Conservation (phyloP, 1,140 invertebrate genomes). For the Wiebesia pumilae region DNA sequence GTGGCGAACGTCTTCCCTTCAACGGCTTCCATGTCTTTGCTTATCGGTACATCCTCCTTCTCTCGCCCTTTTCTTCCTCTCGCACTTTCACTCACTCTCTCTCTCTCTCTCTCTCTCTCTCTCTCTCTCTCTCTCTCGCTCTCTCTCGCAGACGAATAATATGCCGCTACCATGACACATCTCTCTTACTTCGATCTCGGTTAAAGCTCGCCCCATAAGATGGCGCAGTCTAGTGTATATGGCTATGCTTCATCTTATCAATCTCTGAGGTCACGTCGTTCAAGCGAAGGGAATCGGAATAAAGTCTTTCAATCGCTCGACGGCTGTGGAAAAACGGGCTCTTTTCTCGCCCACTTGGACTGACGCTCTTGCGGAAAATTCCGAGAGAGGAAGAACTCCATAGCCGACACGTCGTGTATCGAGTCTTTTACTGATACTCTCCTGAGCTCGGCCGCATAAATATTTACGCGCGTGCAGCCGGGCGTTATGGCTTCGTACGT, state of each 20-base stretch:
- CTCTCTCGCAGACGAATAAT: not conserved
- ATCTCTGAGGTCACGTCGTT: not conserved
- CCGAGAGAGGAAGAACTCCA: not conserved
- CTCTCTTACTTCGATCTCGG: not conserved
- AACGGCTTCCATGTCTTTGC: not conserved
- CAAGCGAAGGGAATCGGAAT: slow-evolving; percentile 21
- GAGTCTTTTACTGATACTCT: slow-evolving; percentile 9
- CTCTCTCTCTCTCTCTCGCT: not conserved
- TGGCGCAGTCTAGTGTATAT: not conserved
- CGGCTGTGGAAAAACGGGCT: slow-evolving; percentile 18
- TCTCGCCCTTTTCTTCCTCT: not conserved
- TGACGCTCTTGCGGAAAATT: slow-evolving; percentile 40
- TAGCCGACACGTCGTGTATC: slow-evolving; percentile 6
- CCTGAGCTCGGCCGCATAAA: slow-evolving; percentile 53
- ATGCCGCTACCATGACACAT: not conserved
- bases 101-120: not conserved
- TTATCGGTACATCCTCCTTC: not conserved
- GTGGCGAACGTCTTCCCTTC: not conserved
- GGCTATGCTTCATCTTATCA: not conserved
- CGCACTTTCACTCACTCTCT: not conserved
- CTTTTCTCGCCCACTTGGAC: not conserved
- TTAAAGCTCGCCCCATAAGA: not conserved
- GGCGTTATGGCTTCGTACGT: slow-evolving; percentile 44
- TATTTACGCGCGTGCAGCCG: slow-evolving; percentile 59
- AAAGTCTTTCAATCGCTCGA: slow-evolving; percentile 25